Base-by-base conservation (phyloP, 2,888 invertebrate species). In the Orthonevra nobilis region DNA sequence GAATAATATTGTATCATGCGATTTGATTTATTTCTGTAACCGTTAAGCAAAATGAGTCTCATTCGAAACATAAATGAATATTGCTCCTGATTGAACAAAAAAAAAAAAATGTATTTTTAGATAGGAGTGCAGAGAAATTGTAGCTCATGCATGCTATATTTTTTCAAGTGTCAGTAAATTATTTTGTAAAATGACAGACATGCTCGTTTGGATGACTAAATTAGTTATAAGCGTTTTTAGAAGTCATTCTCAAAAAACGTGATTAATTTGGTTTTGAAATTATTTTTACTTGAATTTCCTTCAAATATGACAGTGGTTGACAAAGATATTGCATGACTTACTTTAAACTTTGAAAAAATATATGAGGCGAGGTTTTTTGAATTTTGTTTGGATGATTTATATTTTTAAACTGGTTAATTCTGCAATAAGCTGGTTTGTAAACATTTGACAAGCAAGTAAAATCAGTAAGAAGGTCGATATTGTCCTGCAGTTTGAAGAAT, bases 31-130 rank as follows among this genome's bases (percentile, higher is more conserved):
- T 69, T 69, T 72, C 56, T 48, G 38, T 23, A n/a, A n/a, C n/a
- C n/a, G n/a, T n/a, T n/a, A n/a, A n/a, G n/a, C n/a, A n/a, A n/a
- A n/a, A n/a, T n/a, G n/a, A n/a, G n/a, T n/a, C n/a, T n/a, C n/a
- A n/a, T n/a, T n/a, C n/a, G n/a, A n/a, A n/a, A n/a, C n/a, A n/a
- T 38, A 69, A 20, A 7, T 26, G 36, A 26, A 34, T 26, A 48
- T 10, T 40, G 38, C 17, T 20, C 14, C 30, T 56, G 50, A 50
- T 73, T 64, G 48, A n/a, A n/a, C n/a, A n/a, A n/a, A n/a, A n/a
- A n/a, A n/a, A n/a, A n/a, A n/a, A n/a, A n/a, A 64, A 15, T 30
- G 23, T 70, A 77, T 63, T 70, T 64, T 64, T 77, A 70, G 70
- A 58, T n/a, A 26, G 12, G 14, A 20, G 34, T 1, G 0, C n/a